Evolutionary conservation across 2,888 invertebrate species (phyloP).

Genomic region (Sussaba pulchella): DNA sequence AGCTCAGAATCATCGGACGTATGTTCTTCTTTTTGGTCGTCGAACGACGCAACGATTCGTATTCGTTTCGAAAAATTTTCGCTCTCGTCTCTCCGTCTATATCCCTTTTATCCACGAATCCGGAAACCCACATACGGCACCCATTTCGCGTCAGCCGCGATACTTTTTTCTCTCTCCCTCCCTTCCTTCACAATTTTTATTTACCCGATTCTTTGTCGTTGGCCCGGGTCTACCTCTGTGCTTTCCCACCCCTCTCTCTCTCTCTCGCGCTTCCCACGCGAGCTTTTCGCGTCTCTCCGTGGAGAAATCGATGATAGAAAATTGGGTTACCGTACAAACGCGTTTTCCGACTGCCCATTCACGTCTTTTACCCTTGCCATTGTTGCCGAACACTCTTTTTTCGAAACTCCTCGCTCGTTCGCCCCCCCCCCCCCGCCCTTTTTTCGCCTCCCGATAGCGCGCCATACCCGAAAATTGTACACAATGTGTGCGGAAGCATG

Average conservation of each 20-base stretch:
- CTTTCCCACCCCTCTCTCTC: not conserved
- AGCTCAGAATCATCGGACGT: conserved; percentile 27
- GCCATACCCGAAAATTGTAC: conserved; percentile 42
- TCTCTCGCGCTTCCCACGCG: conserved; percentile 9
- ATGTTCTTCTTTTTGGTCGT: conserved; percentile 16
- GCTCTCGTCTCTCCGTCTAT: not conserved
- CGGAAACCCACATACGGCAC: conserved; percentile 36
- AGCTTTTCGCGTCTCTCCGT: not conserved
- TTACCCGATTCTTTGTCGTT: conserved; percentile 41
- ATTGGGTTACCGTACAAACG: conserved; percentile 56
- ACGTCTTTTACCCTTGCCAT: conserved; percentile 35
- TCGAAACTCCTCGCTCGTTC: not conserved
- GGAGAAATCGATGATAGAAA: conserved; percentile 60
- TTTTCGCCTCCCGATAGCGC: conserved; percentile 17
- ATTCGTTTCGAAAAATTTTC: conserved; percentile 11
- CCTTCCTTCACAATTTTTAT: too few relatives aligned
- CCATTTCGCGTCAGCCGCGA: conserved; percentile 14
- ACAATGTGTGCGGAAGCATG: conserved; percentile 57
- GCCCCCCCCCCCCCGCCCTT: not conserved
- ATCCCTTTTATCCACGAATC: not conserved
- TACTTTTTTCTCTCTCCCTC: conserved; percentile 37
- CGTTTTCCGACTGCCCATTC: conserved; percentile 63
- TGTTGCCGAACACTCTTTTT: not conserved
- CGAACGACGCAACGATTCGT: conserved; percentile 28
- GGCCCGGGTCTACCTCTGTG: not conserved